Evolutionary conservation across 2,113 vertebrate species (phyloP).

Genomic region (Sterrhoptilus dennistouni): DNA sequence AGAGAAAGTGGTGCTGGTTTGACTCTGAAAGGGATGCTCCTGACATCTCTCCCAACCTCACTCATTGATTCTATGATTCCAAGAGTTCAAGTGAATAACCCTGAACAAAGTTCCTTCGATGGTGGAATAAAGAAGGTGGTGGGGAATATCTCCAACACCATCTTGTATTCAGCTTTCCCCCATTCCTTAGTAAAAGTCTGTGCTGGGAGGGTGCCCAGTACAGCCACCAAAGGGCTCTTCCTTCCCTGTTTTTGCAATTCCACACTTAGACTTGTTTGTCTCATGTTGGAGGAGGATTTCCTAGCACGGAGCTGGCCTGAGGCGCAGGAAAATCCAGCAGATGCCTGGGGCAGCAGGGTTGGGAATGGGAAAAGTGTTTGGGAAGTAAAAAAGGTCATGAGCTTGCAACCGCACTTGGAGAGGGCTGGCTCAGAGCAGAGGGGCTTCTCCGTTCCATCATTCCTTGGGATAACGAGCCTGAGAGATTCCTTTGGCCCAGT

Average conservation of each 20-base stretch:
- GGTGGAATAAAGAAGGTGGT: accelerated
- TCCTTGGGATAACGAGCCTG: background rate
- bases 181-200: background rate
- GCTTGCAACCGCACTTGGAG: background rate
- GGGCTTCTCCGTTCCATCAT: background rate
- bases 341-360: background rate
- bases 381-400: background rate
- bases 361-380: background rate
- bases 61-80: background rate
- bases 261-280: background rate
- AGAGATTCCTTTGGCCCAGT: background rate
- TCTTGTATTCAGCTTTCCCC: background rate
- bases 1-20: background rate
- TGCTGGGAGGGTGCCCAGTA: accelerated
- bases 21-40: background rate
- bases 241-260: background rate
- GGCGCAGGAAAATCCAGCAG: background rate
- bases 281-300: background rate
- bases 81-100: background rate
- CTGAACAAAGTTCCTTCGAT: accelerated
- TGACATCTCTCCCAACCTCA: background rate
- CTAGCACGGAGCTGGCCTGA: background rate
- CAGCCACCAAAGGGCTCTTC: background rate
- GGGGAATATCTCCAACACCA: background rate
- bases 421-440: background rate